Conservation (phyloP, 2,113 vertebrate species). For the Sula dactylatra region DNA sequence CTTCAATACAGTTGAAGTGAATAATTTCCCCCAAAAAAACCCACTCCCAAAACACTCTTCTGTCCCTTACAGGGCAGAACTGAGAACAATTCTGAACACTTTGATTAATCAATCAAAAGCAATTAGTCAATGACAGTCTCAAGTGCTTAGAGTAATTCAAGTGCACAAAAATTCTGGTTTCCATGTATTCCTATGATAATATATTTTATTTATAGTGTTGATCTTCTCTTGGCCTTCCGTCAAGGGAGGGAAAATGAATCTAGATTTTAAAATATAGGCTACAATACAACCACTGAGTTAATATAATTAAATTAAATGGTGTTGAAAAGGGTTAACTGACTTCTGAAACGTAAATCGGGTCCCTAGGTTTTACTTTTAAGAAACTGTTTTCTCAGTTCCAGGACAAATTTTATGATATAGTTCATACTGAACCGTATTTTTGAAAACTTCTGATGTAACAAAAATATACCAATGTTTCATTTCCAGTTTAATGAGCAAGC, state of each 20-base stretch:
- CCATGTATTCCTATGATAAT: neutral
- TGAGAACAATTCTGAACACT: neutral
- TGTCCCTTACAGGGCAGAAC: neutral
- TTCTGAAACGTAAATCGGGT: neutral
- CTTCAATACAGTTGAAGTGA: neutral
- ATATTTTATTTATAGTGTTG: neutral
- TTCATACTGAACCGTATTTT: neutral
- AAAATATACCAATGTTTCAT: neutral
- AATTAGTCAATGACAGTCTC: neutral
- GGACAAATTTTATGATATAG: neutral
- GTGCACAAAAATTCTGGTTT: too few relatives aligned
- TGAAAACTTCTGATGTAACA: neutral
- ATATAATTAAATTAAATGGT: neutral
- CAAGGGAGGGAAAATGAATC: neutral
- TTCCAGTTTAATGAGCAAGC: neutral
- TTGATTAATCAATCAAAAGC: neutral
- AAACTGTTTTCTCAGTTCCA: neutral
- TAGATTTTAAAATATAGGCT: neutral
- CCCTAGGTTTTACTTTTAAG: neutral
- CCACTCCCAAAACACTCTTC: neutral
- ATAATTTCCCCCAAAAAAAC: rapidly evolving
- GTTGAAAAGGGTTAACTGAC: neutral
- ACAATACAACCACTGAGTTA: neutral
- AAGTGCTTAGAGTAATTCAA: neutral
- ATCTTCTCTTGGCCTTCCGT: neutral